phyloP scores from a whole-genome alignment of 2,888 invertebrate genomes.

The Drosophila incognita region DNA sequence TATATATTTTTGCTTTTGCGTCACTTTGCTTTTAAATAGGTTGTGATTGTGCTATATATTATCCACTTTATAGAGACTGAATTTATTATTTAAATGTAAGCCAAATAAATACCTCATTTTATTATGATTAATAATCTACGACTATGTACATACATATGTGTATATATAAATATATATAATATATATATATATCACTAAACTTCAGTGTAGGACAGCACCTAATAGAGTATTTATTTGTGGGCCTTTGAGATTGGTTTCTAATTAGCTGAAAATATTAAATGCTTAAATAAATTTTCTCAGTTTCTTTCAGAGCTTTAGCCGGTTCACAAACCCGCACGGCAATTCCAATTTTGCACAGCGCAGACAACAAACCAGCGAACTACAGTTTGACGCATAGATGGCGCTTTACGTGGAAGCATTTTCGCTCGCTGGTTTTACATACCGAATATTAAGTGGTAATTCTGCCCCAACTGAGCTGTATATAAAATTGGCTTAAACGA shows the following conservation, averaged over 20 bases:
- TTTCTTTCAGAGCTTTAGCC: constrained; percentile 16
- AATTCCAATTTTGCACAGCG: not conserved
- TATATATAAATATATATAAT: not conserved
- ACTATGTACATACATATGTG: not conserved
- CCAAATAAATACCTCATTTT: not conserved
- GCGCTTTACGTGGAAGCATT: constrained; percentile 1
- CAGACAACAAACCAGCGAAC: constrained; percentile 1
- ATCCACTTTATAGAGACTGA: not conserved
- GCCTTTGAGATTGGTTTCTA: accelerated
- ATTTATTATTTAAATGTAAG: not conserved
- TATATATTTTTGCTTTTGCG: constrained; percentile 18
- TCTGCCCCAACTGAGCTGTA: not conserved
- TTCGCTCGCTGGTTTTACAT: not conserved
- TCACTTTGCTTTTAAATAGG: constrained; percentile 39
- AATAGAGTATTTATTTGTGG: not conserved
- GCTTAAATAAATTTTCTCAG: not conserved
- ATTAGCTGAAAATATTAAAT: not conserved
- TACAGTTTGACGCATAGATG: constrained; percentile 30
- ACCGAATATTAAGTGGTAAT: not conserved
- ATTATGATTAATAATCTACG: not conserved
- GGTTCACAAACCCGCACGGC: constrained; percentile 24
- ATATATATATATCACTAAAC: not conserved
- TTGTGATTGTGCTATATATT: constrained; percentile 11
- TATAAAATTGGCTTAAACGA: not conserved
- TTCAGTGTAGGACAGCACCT: too few relatives aligned